Evolutionary conservation across 2,113 vertebrate genomes (phyloP), one percentile per base, ranked within the genome.

Genomic region (Hystrix brachyura): DNA sequence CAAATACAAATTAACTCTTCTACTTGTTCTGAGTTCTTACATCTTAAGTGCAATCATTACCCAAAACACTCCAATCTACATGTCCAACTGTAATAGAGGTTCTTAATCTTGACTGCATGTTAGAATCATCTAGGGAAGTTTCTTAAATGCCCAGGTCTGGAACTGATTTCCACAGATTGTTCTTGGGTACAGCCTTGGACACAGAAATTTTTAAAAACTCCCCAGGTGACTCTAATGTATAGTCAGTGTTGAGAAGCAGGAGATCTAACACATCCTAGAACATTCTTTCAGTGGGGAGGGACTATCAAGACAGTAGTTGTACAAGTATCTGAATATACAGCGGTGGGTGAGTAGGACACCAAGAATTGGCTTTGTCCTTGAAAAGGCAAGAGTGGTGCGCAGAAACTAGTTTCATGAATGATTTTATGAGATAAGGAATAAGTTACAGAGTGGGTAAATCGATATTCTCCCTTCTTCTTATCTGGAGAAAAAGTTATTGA

Each of bases 381-480:
- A 83, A 55, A 89, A 89, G 55, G 43, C 3, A 93, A 32, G 46
- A 27, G 4, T 53, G 32, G 5, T 65, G 38, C 11, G 4, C 6
- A 84, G 82, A 97, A 83, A 55, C 29, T 90, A 71, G 86, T 55
- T 87, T 87, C 57, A 92, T 79, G 19, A 87, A 29, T 72, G 62
- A 94, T 83, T 87, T 55, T 62, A 7, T 69, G 57, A 62, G 34
- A 86, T 23, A 78, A 92, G 27, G 2, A 82, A 48, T 34, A 79
- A 11, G 10, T 71, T 13, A 85, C 2, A 34, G 29, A 53, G 9
- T 89, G 8, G 34, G 5, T 51, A 59, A 76, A 92, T 43, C 7
- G 15, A 67, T 19, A 90, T 55, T 80, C 19, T 92, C 48, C 29
- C 29, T 34, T 89, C 78, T 83, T 90, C 57, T 79, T 25, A 32